Evolutionary conservation across 2,888 invertebrate species (phyloP), one percentile per base, ranked within the genome.

Genomic region (Allygus modestus): DNA sequence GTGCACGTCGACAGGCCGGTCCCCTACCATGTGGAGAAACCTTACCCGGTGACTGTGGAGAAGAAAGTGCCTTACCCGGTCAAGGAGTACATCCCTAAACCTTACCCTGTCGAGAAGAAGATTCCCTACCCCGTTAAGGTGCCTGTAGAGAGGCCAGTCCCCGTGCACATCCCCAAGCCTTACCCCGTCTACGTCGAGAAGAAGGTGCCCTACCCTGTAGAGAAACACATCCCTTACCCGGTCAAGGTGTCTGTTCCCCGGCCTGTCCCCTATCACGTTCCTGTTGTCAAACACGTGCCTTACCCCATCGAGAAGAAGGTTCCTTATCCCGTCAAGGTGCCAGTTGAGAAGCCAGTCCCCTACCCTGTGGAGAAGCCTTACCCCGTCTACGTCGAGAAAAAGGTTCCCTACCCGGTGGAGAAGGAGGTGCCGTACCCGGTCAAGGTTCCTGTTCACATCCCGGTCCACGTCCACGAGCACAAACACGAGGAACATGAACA

Each of bases 281-380:
- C 85, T 37, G 84, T 84, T n/a, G 79, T 79, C 33, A 79, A 79
- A 58, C 79, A 79, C 37, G 79, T 79, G 58, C 79, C 79, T 79
- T 79, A 79, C 58, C 79, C 79, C 31, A 58, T 79, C 51, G 79
- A 79, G 79, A 79, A 79, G 79, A 79, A 79, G n/a, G 58, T 79
- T 33, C 79, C 79, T 33, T 51, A 58, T 33, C 58, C 79, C 37
- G 79, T 79, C n/a, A 84, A 84, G 61, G 84, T 84, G 28, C 77
- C 84, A 37, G 85, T 85, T 51, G 82, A 84, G 28, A 69, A 84
- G 69, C 86, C 86, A 23, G 85, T 86, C n/a, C 86, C 86, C 17
- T 79, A 79, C 58, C 79, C 79, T 28, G 79, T 79, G 79, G 79
- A 79, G 79, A 79, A 79, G 79, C 79, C 79, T 37, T 79, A 79